Conservation (phyloP, 2,113 vertebrate genomes). For the Tiliqua scincoides region DNA sequence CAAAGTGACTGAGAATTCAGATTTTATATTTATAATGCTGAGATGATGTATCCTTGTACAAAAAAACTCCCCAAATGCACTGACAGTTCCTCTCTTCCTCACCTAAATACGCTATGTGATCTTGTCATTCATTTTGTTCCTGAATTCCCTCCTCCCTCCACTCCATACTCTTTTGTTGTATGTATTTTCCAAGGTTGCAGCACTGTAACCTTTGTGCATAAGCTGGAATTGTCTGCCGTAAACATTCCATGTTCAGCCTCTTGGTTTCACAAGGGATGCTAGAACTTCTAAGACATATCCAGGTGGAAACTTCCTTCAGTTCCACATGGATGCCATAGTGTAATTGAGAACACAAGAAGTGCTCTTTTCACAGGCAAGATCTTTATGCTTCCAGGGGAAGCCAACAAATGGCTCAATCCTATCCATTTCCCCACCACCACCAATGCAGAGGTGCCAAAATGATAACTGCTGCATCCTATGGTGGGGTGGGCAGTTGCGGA, state of each 20-base stretch:
- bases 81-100: not conserved
- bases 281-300: not conserved
- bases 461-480: no score
- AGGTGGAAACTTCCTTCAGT: not conserved
- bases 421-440: not conserved
- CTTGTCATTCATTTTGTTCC: not conserved
- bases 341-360: not conserved
- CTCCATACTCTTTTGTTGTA: not conserved
- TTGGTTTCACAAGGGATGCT: not conserved
- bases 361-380: not conserved
- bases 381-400: not conserved
- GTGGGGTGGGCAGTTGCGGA: no score
- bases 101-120: not conserved
- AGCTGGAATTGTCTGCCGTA: not conserved
- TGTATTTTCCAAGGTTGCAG: not conserved
- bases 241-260: not conserved
- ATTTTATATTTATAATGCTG: constrained; percentile 33
- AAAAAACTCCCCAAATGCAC: not conserved
- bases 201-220: constrained; percentile 17
- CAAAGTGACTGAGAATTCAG: constrained; percentile 19
- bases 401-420: not conserved
- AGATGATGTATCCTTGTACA: constrained; percentile 7
- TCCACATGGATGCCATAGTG: not conserved
- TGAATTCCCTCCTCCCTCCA: not conserved
- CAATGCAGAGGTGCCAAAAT: no score